These are phyloP conservation scores for Hemibagrus guttatus DNA, from an alignment of 2,797 vertebrate genomes.

Conservation along the genomic window DNA sequence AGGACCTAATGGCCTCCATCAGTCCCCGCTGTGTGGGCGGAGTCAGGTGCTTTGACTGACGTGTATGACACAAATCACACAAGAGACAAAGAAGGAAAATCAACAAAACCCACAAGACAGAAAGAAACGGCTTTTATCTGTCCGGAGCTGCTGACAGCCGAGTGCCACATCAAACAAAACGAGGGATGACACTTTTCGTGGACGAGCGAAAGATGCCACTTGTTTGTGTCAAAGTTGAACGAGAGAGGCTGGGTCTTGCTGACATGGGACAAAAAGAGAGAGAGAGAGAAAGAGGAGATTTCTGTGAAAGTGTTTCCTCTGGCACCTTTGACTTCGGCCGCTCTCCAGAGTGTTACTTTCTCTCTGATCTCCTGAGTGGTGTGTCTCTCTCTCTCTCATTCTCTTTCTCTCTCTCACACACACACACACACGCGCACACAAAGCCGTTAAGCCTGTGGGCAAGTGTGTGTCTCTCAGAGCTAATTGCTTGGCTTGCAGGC, in stretches of 20 bases:
- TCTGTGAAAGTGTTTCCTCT: constrained; percentile 63
- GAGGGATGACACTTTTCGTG: constrained; percentile 33
- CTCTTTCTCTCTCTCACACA: constrained; percentile 27
- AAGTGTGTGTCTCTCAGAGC: constrained; percentile 14
- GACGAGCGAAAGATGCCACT: constrained; percentile 27
- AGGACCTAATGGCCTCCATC: constrained; percentile 44
- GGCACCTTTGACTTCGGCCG: constrained; percentile 66
- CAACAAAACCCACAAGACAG: constrained; percentile 11
- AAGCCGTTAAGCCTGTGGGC: constrained; percentile 20
- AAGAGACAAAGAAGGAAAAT: background rate
- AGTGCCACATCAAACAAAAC: constrained; percentile 55
- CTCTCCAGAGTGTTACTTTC: constrained; percentile 42
- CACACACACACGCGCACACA: constrained; percentile 30
- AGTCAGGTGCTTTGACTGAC: constrained; percentile 59
- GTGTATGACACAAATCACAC: constrained; percentile 1
- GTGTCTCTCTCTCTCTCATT: background rate
- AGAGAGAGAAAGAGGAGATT: constrained; percentile 16
- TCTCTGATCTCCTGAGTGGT: constrained; percentile 59
- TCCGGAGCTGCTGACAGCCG: constrained; percentile 51
- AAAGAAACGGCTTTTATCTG: constrained; percentile 45
- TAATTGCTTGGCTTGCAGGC: constrained; percentile 42
- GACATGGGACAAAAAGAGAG: background rate
- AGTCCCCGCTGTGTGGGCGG: constrained; percentile 25
- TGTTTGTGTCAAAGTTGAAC: constrained; percentile 38
- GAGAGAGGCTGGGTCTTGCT: background rate